Evolutionary conservation across 1,140 invertebrate species (phyloP).

Genomic region (Psix sp.): DNA sequence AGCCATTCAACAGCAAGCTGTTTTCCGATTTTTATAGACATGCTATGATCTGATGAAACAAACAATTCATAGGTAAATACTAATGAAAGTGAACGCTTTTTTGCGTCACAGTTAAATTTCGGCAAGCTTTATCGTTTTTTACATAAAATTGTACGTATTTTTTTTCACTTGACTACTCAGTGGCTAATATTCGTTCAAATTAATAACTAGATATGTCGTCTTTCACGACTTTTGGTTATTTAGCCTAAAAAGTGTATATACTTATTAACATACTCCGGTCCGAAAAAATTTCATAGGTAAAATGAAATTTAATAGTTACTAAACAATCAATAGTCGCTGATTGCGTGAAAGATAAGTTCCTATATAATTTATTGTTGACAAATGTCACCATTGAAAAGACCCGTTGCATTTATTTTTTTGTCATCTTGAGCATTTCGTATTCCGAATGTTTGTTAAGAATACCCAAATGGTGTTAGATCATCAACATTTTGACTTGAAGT

Average conservation of each 20-base stretch:
- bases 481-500: too few species aligned
- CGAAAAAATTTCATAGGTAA: too few species aligned
- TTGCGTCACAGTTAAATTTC: background rate
- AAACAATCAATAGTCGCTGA: constrained; percentile 28
- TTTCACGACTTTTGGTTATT: too few species aligned
- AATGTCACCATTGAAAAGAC: background rate
- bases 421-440: constrained; percentile 7
- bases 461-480: too few species aligned
- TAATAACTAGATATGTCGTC: too few species aligned
- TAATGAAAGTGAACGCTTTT: background rate
- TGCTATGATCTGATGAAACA: background rate
- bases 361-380: constrained; percentile 14
- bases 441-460: too few species aligned
- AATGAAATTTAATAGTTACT: constrained; percentile 2
- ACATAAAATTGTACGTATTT: background rate
- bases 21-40: constrained; percentile 26
- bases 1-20: constrained; percentile 8
- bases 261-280: too few species aligned
- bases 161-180: too few species aligned
- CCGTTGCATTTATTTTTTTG: constrained; percentile 2
- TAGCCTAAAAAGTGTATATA: too few species aligned
- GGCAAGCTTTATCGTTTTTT: background rate
- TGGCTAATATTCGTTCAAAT: background rate
- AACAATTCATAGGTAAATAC: background rate
- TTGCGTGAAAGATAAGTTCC: constrained; percentile 21